Evolutionary conservation across 2,888 invertebrate genomes (phyloP).

Genomic region (Chrysina gloriosa): DNA sequence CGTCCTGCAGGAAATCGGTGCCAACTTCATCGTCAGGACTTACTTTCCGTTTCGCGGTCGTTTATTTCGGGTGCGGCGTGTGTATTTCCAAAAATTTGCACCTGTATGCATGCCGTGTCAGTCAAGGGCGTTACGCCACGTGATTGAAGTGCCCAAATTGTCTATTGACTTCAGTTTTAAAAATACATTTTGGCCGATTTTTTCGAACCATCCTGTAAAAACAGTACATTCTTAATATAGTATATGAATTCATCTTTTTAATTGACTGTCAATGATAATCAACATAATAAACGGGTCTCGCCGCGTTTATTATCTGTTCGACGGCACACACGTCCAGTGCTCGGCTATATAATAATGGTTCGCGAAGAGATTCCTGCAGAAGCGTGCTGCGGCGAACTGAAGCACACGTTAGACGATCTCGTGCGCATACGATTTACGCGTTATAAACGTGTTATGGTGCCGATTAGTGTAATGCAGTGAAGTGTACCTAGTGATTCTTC

Average conservation of each 20-base stretch:
- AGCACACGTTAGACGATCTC: neutral
- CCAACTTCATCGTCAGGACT: neutral
- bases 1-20: neutral
- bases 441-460: too few relatives aligned
- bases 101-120: slow-evolving; percentile 1
- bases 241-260: slow-evolving; percentile 36
- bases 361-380: neutral
- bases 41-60: slow-evolving; percentile 30
- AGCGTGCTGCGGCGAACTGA: neutral
- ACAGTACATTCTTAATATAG: slow-evolving; percentile 37
- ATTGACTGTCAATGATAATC: slow-evolving; percentile 37
- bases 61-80: neutral
- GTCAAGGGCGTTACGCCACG: too few relatives aligned
- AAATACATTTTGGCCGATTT: neutral
- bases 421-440: neutral
- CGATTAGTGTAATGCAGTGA: too few relatives aligned
- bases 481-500: too few relatives aligned
- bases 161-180: too few relatives aligned
- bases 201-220: neutral
- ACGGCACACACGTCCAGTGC: neutral
- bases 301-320: slow-evolving; percentile 10
- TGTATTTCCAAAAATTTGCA: slow-evolving; percentile 30
- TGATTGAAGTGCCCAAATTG: neutral
- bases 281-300: neutral
- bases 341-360: slow-evolving; percentile 15